These are phyloP conservation scores for Coryphaenoides rupestris DNA, from an alignment of 2,113 vertebrate genomes.

Conservation along the genomic window DNA sequence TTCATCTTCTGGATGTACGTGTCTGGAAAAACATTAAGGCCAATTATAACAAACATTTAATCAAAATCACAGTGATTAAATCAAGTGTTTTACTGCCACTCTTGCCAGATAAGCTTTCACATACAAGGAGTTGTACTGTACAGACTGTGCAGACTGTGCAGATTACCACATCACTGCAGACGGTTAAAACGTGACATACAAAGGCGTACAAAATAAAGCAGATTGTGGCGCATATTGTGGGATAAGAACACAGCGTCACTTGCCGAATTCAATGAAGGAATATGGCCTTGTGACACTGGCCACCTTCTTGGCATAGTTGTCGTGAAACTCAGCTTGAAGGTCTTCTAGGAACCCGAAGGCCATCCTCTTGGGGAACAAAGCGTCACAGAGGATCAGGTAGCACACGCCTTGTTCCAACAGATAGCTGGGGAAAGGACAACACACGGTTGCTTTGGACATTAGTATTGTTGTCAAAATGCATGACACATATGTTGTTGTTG, in stretches of 20 bases:
- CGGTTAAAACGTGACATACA: too few relatives aligned
- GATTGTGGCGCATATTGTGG: too few relatives aligned
- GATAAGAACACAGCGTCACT: neutral
- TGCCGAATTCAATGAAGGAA: constrained; percentile 97
- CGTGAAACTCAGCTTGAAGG: constrained; percentile 87
- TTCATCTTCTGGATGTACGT: constrained; percentile 98
- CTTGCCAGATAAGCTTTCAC: too few relatives aligned
- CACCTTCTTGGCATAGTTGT: constrained; percentile 89
- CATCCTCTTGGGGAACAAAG: constrained; percentile 87
- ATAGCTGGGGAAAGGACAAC: constrained; percentile 67
- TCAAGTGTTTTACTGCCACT: too few relatives aligned
- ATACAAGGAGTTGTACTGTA: neutral
- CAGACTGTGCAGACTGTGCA: neutral
- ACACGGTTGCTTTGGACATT: neutral
- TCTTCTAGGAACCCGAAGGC: constrained; percentile 93
- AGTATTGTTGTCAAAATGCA: too few relatives aligned
- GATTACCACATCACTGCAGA: too few relatives aligned
- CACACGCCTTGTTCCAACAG: constrained; percentile 90
- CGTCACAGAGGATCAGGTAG: constrained; percentile 90
- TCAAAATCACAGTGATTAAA: too few relatives aligned
- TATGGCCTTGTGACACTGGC: constrained; percentile 90
- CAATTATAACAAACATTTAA: too few relatives aligned
- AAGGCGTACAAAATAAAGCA: too few relatives aligned
- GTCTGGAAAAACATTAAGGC: constrained; percentile 66
- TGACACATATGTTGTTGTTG: neutral